These are phyloP conservation scores for Shinisaurus crocodilurus DNA, from an alignment of 2,113 vertebrate genomes.

Conservation along the genomic window DNA sequence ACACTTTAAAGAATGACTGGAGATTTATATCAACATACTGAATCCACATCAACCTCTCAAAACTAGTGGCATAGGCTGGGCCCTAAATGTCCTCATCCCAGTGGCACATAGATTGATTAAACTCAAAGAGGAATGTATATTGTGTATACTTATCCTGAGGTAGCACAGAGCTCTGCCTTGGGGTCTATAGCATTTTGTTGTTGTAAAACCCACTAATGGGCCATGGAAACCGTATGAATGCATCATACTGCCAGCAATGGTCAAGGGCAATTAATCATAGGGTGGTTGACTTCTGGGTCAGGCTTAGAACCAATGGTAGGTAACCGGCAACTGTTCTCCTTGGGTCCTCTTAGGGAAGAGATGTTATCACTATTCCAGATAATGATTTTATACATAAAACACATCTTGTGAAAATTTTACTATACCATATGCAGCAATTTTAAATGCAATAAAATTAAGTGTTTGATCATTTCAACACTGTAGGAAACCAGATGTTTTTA, in stretches of 20 bases:
- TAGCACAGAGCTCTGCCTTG: neutral
- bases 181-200: neutral
- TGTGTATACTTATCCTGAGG: neutral
- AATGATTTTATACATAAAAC: neutral
- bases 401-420: neutral
- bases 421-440: neutral
- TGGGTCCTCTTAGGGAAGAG: neutral
- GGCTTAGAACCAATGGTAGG: neutral
- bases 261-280: neutral
- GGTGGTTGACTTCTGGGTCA: neutral
- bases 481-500: neutral
- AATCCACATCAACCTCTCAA: constrained; percentile 26
- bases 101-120: neutral
- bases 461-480: neutral
- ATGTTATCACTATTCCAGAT: neutral
- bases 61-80: neutral
- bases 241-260: neutral
- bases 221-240: neutral
- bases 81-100: neutral
- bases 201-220: neutral
- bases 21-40: neutral
- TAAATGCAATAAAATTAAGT: neutral
- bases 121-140: neutral
- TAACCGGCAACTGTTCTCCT: neutral
- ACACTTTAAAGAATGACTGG: constrained; percentile 21